These are phyloP conservation scores for Mechanitis mazaeus DNA, from an alignment of 2,888 invertebrate genomes.

Conservation along the genomic window DNA sequence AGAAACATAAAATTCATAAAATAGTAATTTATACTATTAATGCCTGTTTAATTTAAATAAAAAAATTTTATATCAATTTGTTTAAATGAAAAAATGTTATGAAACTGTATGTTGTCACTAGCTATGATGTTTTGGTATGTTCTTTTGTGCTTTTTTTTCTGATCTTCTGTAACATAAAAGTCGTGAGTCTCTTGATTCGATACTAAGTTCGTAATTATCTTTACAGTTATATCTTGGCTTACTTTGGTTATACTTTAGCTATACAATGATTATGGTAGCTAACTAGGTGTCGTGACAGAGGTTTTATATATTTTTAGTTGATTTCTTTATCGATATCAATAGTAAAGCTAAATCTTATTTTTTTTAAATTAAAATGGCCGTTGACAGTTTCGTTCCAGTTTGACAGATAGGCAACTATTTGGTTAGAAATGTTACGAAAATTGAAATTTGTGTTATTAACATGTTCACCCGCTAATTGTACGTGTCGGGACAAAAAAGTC, in stretches of 20 bases:
- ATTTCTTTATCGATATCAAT: conserved; percentile 6
- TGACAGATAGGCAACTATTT: conserved; percentile 27
- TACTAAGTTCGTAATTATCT: conserved; percentile 67
- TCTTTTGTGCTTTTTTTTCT: conserved; percentile 47
- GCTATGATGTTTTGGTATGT: background rate
- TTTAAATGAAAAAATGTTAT: background rate
- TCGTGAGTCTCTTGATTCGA: conserved; percentile 67
- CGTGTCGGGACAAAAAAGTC: conserved; percentile 53
- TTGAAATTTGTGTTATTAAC: conserved; percentile 67
- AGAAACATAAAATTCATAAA: no score
- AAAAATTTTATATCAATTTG: background rate
- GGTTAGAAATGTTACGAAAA: conserved; percentile 49
- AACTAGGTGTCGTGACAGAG: conserved; percentile 49
- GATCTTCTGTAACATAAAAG: conserved; percentile 45
- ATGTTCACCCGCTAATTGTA: conserved; percentile 67
- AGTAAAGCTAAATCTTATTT: no score
- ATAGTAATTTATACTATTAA: no score
- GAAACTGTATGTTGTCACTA: background rate
- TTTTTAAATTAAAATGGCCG: no score
- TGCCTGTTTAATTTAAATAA: no score
- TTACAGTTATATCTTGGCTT: conserved; percentile 53
- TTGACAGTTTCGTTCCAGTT: background rate
- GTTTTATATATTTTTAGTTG: conserved; percentile 50
- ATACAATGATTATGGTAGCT: conserved; percentile 52
- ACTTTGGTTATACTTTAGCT: conserved; percentile 45